These are phyloP conservation scores for Rynchops niger DNA, from an alignment of 2,113 vertebrate species.

Conservation along the genomic window DNA sequence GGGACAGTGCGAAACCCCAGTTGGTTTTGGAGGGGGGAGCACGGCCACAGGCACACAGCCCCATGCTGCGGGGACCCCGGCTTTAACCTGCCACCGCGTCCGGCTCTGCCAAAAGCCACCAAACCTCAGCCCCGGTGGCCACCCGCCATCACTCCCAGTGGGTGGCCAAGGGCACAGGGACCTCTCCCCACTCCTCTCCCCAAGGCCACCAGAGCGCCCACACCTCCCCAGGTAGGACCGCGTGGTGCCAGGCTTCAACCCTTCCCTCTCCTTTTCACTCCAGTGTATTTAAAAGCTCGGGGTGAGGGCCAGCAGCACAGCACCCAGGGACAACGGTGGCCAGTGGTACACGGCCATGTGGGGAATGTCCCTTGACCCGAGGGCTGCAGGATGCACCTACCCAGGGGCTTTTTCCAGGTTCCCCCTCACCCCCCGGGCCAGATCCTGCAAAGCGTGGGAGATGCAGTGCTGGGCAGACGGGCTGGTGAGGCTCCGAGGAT, in stretches of 20 bases:
- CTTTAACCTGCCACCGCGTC: rapidly evolving
- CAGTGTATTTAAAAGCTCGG: not conserved
- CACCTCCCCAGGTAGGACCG: rapidly evolving
- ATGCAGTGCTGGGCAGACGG: not conserved
- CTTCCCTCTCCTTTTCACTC: not conserved
- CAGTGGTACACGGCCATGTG: rapidly evolving
- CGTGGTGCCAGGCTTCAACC: not conserved
- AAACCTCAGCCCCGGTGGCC: not conserved
- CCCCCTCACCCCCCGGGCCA: too few relatives aligned
- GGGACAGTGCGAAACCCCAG: rapidly evolving
- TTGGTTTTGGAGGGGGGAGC: not conserved
- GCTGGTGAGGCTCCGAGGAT: not conserved
- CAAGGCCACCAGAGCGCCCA: not conserved
- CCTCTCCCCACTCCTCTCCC: not conserved
- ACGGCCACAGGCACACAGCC: not conserved
- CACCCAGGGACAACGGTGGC: rapidly evolving
- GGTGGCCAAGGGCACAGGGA: not conserved
- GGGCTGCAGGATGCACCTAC: not conserved
- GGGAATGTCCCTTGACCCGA: not conserved
- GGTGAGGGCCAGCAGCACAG: not conserved
- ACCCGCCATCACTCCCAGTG: not conserved
- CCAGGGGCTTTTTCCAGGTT: not conserved
- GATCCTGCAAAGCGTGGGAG: not conserved
- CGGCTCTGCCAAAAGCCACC: not conserved
- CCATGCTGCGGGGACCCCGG: rapidly evolving